These are phyloP conservation scores for Rhombomys opimus DNA, from an alignment of 2,113 vertebrate species.

Conservation along the genomic window DNA sequence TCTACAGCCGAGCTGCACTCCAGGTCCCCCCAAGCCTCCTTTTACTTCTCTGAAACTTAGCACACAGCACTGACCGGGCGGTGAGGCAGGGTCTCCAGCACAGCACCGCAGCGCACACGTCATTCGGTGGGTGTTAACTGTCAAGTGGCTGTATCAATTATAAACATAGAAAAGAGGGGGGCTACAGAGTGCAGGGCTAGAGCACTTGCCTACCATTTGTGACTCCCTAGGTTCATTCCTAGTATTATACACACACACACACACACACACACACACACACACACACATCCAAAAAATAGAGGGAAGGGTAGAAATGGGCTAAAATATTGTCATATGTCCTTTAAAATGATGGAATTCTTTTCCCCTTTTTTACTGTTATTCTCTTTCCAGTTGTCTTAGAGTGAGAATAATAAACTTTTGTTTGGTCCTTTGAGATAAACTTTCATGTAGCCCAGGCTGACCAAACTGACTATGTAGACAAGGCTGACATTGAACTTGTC, in stretches of 20 bases:
- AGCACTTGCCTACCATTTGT: neutral
- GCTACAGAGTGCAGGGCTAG: neutral
- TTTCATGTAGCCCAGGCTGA: neutral
- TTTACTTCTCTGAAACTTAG: neutral
- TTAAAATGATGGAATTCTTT: neutral
- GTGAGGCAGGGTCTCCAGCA: neutral
- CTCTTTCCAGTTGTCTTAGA: neutral
- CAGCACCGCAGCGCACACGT: neutral
- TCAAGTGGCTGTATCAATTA: neutral
- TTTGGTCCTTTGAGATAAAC: neutral
- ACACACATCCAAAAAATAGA: neutral
- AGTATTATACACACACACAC: neutral
- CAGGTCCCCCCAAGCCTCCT: too few relatives aligned
- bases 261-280: neutral
- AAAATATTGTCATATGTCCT: neutral
- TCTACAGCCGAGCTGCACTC: neutral
- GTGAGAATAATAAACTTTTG: slow-evolving; percentile 2
- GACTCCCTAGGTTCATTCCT: neutral
- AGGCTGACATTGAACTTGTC: neutral
- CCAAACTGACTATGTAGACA: neutral
- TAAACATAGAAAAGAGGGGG: neutral
- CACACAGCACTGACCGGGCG: neutral
- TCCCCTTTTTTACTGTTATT: neutral
- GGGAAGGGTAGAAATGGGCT: neutral
- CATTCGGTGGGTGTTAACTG: neutral